A percentile compares a stretch with the other conserved stretches of the same genome.
Conservation (phyloP, 53 echinoderm and acorn worm genomes). For the Antedon mediterranea region DNA sequence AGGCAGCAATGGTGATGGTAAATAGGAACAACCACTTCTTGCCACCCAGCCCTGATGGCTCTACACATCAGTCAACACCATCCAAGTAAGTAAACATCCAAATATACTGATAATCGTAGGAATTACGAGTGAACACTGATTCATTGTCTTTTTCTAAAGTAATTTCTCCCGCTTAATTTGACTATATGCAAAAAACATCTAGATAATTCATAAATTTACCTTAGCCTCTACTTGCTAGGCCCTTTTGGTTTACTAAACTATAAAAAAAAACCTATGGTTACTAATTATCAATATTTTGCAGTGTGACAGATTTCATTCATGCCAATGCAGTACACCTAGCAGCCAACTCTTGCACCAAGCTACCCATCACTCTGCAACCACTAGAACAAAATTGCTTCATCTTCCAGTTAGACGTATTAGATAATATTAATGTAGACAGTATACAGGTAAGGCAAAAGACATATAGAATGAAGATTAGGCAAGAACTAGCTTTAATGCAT, state of each 20-base stretch:
- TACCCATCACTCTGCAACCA: constrained; percentile 34
- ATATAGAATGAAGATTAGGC: no score
- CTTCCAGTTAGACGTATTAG: constrained; percentile 46
- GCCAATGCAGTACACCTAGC: constrained; percentile 30
- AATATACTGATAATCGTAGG: no score
- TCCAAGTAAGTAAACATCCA: background rate
- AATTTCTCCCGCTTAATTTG: no score
- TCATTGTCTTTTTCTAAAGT: no score
- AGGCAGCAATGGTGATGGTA: background rate
- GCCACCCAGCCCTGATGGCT: background rate
- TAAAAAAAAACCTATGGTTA: background rate
- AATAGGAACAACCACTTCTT: background rate
- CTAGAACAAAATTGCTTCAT: constrained; percentile 52
- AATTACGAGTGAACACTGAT: no score
- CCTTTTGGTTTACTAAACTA: no score
- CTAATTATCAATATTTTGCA: no score
- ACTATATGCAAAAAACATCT: no score
- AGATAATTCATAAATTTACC: no score
- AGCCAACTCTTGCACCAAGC: constrained; percentile 8
- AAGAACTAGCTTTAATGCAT: no score
- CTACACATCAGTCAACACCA: background rate
- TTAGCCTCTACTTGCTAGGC: no score
- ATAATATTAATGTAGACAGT: constrained; percentile 23
- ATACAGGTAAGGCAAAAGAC: constrained; percentile 29
- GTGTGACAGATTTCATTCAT: constrained; percentile 38